Conservation (phyloP, 2,113 vertebrate species). For the Phylloscopus trochiloides region DNA sequence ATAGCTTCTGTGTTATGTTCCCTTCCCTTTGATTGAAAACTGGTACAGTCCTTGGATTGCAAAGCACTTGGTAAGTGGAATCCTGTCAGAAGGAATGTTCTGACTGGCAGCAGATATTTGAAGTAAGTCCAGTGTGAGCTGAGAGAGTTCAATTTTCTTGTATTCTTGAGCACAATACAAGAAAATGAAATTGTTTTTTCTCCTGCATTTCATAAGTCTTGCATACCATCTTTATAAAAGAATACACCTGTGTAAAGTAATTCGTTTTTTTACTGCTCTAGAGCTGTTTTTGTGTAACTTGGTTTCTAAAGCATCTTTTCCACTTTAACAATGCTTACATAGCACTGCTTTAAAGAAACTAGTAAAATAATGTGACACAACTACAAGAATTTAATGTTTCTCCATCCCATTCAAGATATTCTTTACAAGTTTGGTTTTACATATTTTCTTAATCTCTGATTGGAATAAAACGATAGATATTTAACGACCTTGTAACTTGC, state of each 20-base stretch:
- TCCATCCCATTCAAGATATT: background rate
- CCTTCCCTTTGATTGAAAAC: conserved; percentile 24
- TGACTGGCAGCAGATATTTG: background rate
- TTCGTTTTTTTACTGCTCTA: background rate
- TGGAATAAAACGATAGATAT: background rate
- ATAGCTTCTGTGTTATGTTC: background rate
- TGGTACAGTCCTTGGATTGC: background rate
- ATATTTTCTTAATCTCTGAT: background rate
- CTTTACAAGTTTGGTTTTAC: background rate
- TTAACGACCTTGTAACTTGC: background rate
- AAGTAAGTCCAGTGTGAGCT: background rate
- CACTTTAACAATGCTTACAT: background rate
- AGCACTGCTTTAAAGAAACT: background rate
- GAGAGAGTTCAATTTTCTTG: background rate
- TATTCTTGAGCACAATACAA: background rate
- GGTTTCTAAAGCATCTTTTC: background rate
- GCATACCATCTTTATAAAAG: background rate
- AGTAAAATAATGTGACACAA: background rate
- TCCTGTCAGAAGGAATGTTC: conserved; percentile 49
- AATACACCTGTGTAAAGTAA: background rate
- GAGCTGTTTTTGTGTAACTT: background rate
- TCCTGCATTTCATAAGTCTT: background rate
- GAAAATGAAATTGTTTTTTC: background rate
- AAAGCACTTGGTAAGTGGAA: background rate
- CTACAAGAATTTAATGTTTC: background rate